Conservation (phyloP, 2,888 invertebrate genomes). For the Euzetes globulus region DNA sequence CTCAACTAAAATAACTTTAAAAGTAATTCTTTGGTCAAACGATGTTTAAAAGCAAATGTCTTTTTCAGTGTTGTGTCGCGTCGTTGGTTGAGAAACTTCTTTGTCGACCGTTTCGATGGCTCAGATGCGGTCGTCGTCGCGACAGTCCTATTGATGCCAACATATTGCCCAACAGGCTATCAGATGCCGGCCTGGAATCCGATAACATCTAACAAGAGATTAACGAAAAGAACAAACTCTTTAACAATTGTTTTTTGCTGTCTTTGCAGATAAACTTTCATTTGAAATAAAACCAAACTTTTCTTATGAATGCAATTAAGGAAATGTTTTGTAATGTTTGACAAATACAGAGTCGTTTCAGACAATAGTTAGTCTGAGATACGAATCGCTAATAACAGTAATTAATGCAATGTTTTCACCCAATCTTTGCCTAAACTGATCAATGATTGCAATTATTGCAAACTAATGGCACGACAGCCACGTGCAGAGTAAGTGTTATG, state of each 20-base stretch:
- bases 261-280: background rate
- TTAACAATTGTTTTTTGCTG: conserved; percentile 7
- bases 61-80: background rate
- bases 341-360: background rate
- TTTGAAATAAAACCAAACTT: background rate
- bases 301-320: background rate
- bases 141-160: conserved; percentile 7
- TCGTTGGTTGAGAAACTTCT: conserved; percentile 23
- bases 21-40: conserved; percentile 11
- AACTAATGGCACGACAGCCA: background rate
- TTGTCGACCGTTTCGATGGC: background rate
- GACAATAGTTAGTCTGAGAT: background rate
- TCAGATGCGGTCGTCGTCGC: conserved; percentile 4
- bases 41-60: background rate
- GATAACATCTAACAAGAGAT: background rate
- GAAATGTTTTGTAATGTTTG: background rate
- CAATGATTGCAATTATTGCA: background rate
- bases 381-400: background rate
- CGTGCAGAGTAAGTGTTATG: background rate
- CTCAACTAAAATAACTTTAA: background rate
- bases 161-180: background rate
- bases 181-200: background rate
- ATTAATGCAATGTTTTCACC: background rate
- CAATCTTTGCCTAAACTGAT: background rate
- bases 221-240: conserved; percentile 13